These are phyloP conservation scores for Scaptomyza parva DNA, from an alignment of 2,888 invertebrate genomes.

Conservation along the genomic window DNA sequence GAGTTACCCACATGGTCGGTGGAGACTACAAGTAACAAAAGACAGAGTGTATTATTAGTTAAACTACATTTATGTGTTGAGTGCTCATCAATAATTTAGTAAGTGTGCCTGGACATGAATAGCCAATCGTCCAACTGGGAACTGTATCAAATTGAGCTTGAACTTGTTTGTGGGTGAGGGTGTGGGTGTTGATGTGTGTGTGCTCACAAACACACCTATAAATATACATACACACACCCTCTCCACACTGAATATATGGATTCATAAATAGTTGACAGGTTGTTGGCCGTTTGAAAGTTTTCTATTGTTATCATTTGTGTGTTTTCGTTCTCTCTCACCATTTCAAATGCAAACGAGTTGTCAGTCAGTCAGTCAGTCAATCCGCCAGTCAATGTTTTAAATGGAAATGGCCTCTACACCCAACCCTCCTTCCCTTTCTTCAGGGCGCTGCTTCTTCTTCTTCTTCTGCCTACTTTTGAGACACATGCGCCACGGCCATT, in stretches of 20 bases:
- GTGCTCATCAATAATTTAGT: constrained; percentile 62
- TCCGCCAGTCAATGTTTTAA: constrained; percentile 39
- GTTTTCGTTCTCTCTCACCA: constrained; percentile 15
- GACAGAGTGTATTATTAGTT: constrained; percentile 64
- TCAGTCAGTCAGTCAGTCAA: constrained; percentile 18
- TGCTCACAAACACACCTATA: constrained; percentile 11
- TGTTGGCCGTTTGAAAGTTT: constrained; percentile 65
- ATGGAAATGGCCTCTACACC: constrained; percentile 31
- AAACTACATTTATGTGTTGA: constrained; percentile 26
- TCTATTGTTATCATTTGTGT: constrained; percentile 61
- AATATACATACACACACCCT: neutral
- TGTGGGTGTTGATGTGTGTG: too few species aligned
- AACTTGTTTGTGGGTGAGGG: constrained; percentile 30
- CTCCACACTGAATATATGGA: neutral
- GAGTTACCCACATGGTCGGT: constrained; percentile 80
- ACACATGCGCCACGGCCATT: constrained; percentile 81
- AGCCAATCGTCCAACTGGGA: constrained; percentile 64
- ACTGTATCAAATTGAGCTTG: constrained; percentile 61
- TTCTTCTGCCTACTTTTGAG: constrained; percentile 49
- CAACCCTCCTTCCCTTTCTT: neutral
- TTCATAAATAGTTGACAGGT: constrained; percentile 65
- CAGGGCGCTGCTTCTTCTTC: neutral
- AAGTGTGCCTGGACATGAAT: constrained; percentile 50
- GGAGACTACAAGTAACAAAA: constrained; percentile 60
- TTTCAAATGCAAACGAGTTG: constrained; percentile 39